Evolutionary conservation across 2,888 invertebrate genomes (phyloP), one percentile per base, ranked within the genome.

Genomic region (Seira sanloemensis): DNA sequence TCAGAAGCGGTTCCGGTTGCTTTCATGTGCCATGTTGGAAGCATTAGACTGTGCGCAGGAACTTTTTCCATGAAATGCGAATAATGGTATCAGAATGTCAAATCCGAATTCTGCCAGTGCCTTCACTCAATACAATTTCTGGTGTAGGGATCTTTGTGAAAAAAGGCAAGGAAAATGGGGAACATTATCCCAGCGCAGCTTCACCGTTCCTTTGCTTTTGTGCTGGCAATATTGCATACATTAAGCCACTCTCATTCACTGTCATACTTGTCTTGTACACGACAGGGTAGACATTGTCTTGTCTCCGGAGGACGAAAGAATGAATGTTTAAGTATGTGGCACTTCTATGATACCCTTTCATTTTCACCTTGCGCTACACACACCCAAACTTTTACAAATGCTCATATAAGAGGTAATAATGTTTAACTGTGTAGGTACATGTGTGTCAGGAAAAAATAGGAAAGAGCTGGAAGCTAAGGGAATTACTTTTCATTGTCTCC

Each of bases 231-330:
- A 76, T 62, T 72, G 79, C 79, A 79, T 79, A 67, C 67, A 79
- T 79, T 79, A 79, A 79, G n/a, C 79, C 73, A 73, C 79, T n/a
- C n/a, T n/a, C n/a, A 79, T 72, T 67, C 73, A 54, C 65, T 80
- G 74, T 74, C 74, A 74, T 25, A 37, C 54, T 80, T 80, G 74
- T 80, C 80, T n/a, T 69, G 50, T 65, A 19, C 73, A 25, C 73
- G 74, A 68, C 80, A 80, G 58, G n/a, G 67, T 19, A 67, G 37
- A 69, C 58, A 68, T 65, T 58, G 73, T 68, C 74, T 65, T 58
- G 73, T 68, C 74, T 37, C 37, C 37, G 37, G 37, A 37, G 37
- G n/a, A n/a, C n/a, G n/a, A n/a, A 37, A 37, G 12, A 37, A 37
- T 37, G 12, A 12, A 37, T 12, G 12, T 37, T 4, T 37, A 37